Base-by-base conservation (phyloP, 1,140 invertebrate species). In the Drosophila repleta region DNA sequence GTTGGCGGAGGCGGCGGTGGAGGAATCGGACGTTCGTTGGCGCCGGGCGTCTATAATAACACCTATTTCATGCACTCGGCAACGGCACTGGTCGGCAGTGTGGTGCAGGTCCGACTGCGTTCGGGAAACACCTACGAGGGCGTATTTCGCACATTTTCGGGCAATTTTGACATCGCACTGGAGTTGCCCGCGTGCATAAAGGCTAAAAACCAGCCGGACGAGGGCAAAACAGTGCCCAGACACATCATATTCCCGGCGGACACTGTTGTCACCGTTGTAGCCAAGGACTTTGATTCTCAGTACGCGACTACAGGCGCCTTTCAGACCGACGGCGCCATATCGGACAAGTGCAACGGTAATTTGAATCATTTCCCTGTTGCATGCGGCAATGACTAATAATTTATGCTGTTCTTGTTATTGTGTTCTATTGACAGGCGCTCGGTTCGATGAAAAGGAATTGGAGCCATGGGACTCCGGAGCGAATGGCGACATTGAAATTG, bases 31-130 rank as follows among this genome's bases (percentile, higher is more conserved):
- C 90, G 90, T 73, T 74, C 90, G 35, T 92, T 94, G 72, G 93
- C 95, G 20, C 96, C 97, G 90, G 97, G 97, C 65, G 95, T 97
- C 26, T 98, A 97, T 91, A 96, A 95, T 76, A 97, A 98, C 93
- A 93, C 94, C 67, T 94, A 95, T 91, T 97, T 97, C 91, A 97
- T 97, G 95, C 96, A 97, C 93, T 95, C 96, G 18, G 94, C 95
- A 48, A 96, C 96, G 65, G 94, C 95, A 78, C 94, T 97, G 90
- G 95, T 97, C 57, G 97, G 97, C 68, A 96, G 96, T 91, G 93
- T 94, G 73, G 96, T 96, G 26, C 95, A 96, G 92, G 95, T 97
- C 69, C 94, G 96, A 90, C 97, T 97, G 56, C 94, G 95, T 88
- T 96, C 96, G 76, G 96, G 96, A 66, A 94, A 94, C 72, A 92